Base-by-base conservation (phyloP, 2,797 vertebrate genomes). In the Tangara arthus region DNA sequence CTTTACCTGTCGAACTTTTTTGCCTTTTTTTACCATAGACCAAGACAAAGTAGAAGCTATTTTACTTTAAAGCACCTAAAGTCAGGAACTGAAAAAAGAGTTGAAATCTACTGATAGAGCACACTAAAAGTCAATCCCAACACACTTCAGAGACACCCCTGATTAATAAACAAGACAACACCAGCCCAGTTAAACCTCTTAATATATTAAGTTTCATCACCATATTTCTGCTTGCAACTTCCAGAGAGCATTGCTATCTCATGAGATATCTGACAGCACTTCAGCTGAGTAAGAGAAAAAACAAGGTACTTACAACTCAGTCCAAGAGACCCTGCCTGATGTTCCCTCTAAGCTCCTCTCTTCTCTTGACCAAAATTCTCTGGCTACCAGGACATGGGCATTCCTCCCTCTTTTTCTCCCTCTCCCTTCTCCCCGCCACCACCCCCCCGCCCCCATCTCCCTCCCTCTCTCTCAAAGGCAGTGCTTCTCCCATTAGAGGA, bases 401-500 rank as follows among this genome's bases (percentile, higher is more conserved):
- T 97, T 96, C 96, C 94, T 95, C 93, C 80, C 90, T 96, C 94
- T 89, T 87, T 89, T 87, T 81, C 49, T 78, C 87, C 73, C 72
- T 70, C 90, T 64, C 95, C 35, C 72, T 63, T 77, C 52, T 23
- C 20, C 22, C 23, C 84, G 11, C 8, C 12, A 5, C 15, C 64
- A 16, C 9, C 47, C 49, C 49, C 22, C 28, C 28, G 3, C 46
- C 61, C 53, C 63, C 17, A 3, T 63, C 64, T 92, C 94, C 91
- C 95, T 91, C 96, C 93, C 79, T 92, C 95, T 87, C 94, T 94
- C 93, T 95, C 93, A 95, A 95, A 97, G 95, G 97, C 96, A 97
- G 92, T 92, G 95, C 95, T 97, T 97, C 97, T 98, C 98, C 98
- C 98, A 98, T 98, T 98, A 98, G 97, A 98, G 97, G 98, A 98